Base-by-base conservation (phyloP, 2,888 invertebrate species). In the Drosophila infuscata region DNA sequence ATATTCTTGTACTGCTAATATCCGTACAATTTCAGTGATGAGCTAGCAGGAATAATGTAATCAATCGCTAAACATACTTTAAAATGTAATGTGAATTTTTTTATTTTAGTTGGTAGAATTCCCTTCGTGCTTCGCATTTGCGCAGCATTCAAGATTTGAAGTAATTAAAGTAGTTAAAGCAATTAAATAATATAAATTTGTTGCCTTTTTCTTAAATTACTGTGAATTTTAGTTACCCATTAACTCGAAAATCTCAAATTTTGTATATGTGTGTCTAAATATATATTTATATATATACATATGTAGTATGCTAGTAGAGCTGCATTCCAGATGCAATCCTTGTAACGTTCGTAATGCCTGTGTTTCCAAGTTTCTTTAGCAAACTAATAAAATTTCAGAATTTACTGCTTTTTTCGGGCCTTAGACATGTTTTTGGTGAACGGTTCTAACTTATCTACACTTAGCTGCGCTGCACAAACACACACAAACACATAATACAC, bases 1-100 rank as follows among this genome's bases (percentile, higher is more conserved):
- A 46, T 46, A 25, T 15, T 46, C 46, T 48, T 70, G 70, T 83
- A 61, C 70, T 72, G 80, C 77, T 46, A 49, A 72, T 38, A 49
- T 43, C 20, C 20, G 41, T 43, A 20, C 25, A 29, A 43, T 70
- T 74, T 64, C 57, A 74, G 77, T 76, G 52, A 76, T 76, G 52
- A 76, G 75, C 78, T 75, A 75, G 62, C 54, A 25, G 77, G 62
- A 73, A 29, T 29, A 46, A 73, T 48, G 57, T 58, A 71, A 71
- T 57, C 57, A 71, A 71, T 57, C 57, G 54, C 61, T 46, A 48
- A 36, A 52, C 12, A 15, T 33, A 48, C n/a, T 38, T n/a, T n/a
- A 7, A 68, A 48, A 48, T 70, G 41, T 57, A 48, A 30, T 63
- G 56, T 63, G 51, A 15, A 20, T 3, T 15, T 36, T 36, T 49